Base-by-base conservation (phyloP, 2,797 vertebrate species). In the Scomberomorus guttatus region DNA sequence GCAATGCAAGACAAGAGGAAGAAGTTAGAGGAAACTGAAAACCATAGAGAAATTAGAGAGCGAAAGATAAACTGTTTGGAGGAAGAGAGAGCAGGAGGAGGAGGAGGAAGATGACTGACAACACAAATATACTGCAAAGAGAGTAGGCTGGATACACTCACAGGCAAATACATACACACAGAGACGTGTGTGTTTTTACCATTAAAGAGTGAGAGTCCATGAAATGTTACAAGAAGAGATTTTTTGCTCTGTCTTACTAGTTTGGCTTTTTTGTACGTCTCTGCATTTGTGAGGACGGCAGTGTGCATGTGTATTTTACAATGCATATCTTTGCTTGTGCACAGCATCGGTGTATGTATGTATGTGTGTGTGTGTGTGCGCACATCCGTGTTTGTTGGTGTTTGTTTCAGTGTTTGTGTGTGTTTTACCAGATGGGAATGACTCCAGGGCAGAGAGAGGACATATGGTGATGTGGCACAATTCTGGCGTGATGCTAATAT, bases 381-480 rank as follows among this genome's bases (percentile, higher is more conserved):
- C 44, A 5, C 39, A 34, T 87, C 50, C 77, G 75, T 76, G 22
- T 72, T n/a, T n/a, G n/a, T n/a, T n/a, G n/a, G n/a, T n/a, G n/a
- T n/a, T 22, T 75, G 24, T 81, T 68, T 85, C 37, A 75, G 44
- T 77, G 42, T 84, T 22, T 77, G 27, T 81, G 68, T 85, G 44
- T 79, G 69, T 77, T 81, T 83, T 68, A 78, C 71, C 84, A 93
- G 91, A 90, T 93, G 92, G 92, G 81, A 63, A 64, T 75, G 75
- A 81, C 90, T 91, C 60, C 67, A 12, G 90, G 85, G 74, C 77
- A 81, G 77, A 86, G 52, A 29, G 72, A 73, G 72, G 76, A 84
- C 92, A 93, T 93, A 92, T 93, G 92, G 89, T 65, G 72, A 89
- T 89, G 87, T 88, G 87, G 80, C 84, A 85, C 82, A 87, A 90